These are phyloP conservation scores for Trachelipus rathkii DNA, from an alignment of 1,140 invertebrate species.

Conservation along the genomic window DNA sequence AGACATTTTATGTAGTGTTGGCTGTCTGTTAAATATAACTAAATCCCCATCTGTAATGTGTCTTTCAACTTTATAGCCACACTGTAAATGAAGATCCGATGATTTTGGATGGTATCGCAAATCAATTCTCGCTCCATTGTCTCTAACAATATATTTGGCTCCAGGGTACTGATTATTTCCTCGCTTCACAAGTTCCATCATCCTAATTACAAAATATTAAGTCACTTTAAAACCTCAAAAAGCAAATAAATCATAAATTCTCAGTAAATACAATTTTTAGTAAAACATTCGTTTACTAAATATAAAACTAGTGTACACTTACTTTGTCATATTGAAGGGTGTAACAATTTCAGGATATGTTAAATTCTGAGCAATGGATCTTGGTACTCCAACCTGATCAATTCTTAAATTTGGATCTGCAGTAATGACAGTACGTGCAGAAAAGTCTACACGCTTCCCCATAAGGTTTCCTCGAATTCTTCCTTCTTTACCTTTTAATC, in stretches of 20 bases:
- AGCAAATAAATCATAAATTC: too few relatives aligned
- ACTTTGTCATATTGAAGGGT: slow-evolving; percentile 95
- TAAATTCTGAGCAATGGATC: slow-evolving; percentile 97
- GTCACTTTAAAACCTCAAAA: not conserved
- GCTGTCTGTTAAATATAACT: slow-evolving; percentile 99
- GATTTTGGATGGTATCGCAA: slow-evolving; percentile 96
- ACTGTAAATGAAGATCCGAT: slow-evolving; percentile 96
- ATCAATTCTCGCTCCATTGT: slow-evolving; percentile 98
- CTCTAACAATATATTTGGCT: slow-evolving; percentile 97
- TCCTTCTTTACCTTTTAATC: slow-evolving; percentile 84
- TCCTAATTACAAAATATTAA: slow-evolving; percentile 49
- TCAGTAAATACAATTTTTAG: too few relatives aligned
- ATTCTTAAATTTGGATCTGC: slow-evolving; percentile 98
- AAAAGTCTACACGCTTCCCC: slow-evolving; percentile 99
- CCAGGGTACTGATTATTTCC: slow-evolving; percentile 98
- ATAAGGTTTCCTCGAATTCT: slow-evolving; percentile 97
- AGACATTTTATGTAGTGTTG: slow-evolving; percentile 99
- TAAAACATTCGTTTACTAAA: too few relatives aligned
- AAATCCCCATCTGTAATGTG: slow-evolving; percentile 97
- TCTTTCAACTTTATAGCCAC: slow-evolving; percentile 94
- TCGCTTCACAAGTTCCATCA: slow-evolving; percentile 91
- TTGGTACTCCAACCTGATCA: slow-evolving; percentile 96
- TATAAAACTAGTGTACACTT: slow-evolving; percentile 9
- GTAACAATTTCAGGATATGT: slow-evolving; percentile 99
- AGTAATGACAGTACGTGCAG: slow-evolving; percentile 97